Conservation (phyloP, 2,797 vertebrate species). For the Ataeniobius toweri region DNA sequence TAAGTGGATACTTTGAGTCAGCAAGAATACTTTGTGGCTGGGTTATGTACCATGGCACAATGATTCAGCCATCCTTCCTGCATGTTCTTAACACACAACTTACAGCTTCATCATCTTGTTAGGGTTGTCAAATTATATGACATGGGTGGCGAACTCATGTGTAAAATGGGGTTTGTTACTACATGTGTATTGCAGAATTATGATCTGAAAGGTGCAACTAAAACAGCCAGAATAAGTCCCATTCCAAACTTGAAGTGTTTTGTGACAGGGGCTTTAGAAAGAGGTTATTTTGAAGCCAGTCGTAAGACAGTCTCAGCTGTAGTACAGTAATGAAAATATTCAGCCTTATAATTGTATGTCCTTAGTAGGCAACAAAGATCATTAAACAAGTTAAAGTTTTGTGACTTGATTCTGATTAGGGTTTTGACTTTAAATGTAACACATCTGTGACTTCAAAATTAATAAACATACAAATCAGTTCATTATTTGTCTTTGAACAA, state of each 20-base stretch:
- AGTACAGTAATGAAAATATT: not conserved
- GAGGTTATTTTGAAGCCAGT: not conserved
- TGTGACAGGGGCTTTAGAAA: not conserved
- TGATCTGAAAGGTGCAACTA: not conserved
- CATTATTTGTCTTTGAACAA: not conserved
- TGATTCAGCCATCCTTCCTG: too few species aligned
- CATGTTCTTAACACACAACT: too few species aligned
- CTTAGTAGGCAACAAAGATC: not conserved
- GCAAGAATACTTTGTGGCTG: too few species aligned
- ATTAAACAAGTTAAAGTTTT: not conserved
- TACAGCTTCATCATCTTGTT: too few species aligned
- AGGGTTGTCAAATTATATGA: too few species aligned
- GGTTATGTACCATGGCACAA: too few species aligned
- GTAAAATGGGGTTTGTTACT: not conserved
- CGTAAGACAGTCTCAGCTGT: not conserved
- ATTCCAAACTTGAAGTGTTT: not conserved
- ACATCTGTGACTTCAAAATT: not conserved
- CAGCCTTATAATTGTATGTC: too few species aligned
- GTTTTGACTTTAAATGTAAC: not conserved
- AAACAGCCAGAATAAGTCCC: not conserved
- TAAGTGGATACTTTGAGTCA: too few species aligned
- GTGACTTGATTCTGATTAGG: not conserved
- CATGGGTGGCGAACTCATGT: too few species aligned
- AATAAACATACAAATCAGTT: too few species aligned
- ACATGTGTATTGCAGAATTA: not conserved